Conservation (phyloP, 2,888 invertebrate genomes). For the Drosophila tanythrix region DNA sequence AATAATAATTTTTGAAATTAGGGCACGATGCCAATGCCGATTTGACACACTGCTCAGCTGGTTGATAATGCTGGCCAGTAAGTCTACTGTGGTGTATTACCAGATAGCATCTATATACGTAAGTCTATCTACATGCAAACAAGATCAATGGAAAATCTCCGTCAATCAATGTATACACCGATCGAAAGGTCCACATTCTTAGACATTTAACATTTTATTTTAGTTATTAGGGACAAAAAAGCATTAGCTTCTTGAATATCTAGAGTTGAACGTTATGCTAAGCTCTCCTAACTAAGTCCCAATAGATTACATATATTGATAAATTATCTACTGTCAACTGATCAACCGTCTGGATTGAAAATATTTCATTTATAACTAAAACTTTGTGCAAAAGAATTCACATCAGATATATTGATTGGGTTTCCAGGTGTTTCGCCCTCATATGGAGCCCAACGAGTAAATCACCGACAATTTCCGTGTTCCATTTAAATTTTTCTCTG, state of each 20-base stretch:
- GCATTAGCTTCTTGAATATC: not conserved
- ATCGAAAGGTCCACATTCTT: not conserved
- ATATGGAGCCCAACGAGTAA: constrained; percentile 14
- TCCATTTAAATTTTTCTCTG: constrained; percentile 9
- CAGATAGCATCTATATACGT: too few species aligned
- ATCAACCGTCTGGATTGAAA: not conserved
- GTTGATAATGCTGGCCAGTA: too few species aligned
- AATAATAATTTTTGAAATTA: too few species aligned
- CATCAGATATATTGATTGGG: constrained; percentile 8
- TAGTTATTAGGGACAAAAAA: not conserved
- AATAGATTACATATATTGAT: not conserved
- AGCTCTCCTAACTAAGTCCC: not conserved
- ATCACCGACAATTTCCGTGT: constrained; percentile 13
- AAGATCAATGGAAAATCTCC: too few species aligned
- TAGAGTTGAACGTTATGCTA: not conserved
- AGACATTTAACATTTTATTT: too few species aligned
- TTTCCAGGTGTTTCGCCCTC: constrained; percentile 32
- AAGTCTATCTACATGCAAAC: too few species aligned
- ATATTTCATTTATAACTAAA: not conserved
- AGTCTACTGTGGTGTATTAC: too few species aligned
- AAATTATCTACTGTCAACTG: not conserved
- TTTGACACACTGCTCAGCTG: too few species aligned
- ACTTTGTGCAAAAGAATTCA: not conserved
- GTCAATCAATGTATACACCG: not conserved
- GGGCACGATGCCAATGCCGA: too few species aligned